Evolutionary conservation across 2,113 vertebrate genomes (phyloP).

Genomic region (Sebastes schlegelii): DNA sequence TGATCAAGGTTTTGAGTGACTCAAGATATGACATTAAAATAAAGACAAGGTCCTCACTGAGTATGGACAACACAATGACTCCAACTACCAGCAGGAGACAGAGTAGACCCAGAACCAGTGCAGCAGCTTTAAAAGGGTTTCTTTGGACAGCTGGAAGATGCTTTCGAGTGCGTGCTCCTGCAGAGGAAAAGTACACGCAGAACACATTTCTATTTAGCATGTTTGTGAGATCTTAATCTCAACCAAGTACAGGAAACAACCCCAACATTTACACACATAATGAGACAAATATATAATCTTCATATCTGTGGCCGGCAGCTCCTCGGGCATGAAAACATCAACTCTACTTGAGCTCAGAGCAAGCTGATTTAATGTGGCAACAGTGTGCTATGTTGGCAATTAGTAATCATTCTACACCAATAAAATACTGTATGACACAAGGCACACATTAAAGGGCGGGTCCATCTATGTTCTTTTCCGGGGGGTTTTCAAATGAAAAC

Average conservation of each 20-base stretch:
- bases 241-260: neutral
- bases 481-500: too few species aligned
- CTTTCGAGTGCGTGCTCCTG: neutral
- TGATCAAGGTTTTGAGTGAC: neutral
- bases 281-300: neutral
- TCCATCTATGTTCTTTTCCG: too few species aligned
- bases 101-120: neutral
- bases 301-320: neutral
- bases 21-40: neutral
- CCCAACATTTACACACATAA: neutral
- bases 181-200: neutral
- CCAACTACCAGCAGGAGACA: conserved; percentile 19
- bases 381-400: too few species aligned
- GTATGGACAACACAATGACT: neutral
- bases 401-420: neutral
- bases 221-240: too few species aligned
- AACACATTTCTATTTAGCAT: neutral
- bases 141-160: neutral
- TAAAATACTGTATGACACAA: neutral
- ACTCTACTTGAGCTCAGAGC: neutral
- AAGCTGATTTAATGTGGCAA: neutral
- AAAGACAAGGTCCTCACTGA: conserved; percentile 22
- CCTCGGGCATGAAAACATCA: neutral
- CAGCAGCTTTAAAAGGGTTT: neutral
- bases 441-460: too few species aligned